Base-by-base conservation (phyloP, 2,113 vertebrate species). In the Oreochromis tanganicae region DNA sequence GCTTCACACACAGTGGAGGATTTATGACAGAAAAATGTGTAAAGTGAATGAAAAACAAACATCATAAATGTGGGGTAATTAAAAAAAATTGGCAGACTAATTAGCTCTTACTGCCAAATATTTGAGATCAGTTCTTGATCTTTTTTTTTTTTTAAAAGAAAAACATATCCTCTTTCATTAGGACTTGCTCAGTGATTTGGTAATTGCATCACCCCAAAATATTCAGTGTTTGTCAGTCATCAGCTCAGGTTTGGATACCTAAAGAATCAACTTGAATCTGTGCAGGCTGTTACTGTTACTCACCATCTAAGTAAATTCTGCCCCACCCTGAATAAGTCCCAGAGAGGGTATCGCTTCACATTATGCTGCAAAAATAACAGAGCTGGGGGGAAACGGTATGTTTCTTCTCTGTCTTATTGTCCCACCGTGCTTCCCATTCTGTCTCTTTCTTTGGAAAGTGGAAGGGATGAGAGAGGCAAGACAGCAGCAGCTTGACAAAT, bases 311-410 rank as follows among this genome's bases (percentile, higher is more conserved):
- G 54, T 27, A 83, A 54, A 55, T 3, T 56, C 68, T 80, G 88
- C 88, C 82, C 61, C 87, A 91, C 92, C 82, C 88, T 16, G 52
- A 75, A 11, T 24, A 6, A 12, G 63, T 94, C 90, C 92, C 93
- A 82, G 54, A 16, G 92, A 92, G 92, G 68, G 66, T 94, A 93
- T 95, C 91, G 27, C 85, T 78, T 93, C 50, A 4, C 89, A 82
- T 85, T 14, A 24, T 63, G 88, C 56, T 90, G 87, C 86, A 88
- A 86, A 95, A 94, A 94, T 92, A 95, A 94, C 91, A 86, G 56
- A 87, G 85, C 61, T n/a, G 34, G 63, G 75, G 61, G 63, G 34
- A 21, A 88, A 89, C 89, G 78, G 46, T 83, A 56, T 50, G 87
- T 43, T 89, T 61, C 34, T 61, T 85, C 68, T 87, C 87, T 84